Evolutionary conservation across 2,888 invertebrate genomes (phyloP), one percentile per base, ranked within the genome.

Genomic region (Rhodophaea formosa): DNA sequence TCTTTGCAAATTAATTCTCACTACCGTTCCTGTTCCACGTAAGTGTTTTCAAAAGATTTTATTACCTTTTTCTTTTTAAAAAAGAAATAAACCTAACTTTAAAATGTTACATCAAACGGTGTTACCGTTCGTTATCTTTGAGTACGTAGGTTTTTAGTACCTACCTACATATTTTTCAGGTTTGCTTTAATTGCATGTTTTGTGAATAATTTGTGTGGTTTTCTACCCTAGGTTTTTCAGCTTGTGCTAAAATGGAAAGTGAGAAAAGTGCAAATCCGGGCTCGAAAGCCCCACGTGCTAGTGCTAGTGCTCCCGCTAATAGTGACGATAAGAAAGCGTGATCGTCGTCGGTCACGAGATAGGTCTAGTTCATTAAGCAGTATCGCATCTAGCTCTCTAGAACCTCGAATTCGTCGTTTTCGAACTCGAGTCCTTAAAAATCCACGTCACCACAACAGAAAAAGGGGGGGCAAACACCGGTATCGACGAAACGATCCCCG

Each of bases 271-370:
- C n/a, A n/a, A n/a, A n/a, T n/a, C n/a, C n/a, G n/a, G n/a, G n/a
- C n/a, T n/a, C n/a, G n/a, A n/a, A n/a, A n/a, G n/a, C n/a, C n/a
- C n/a, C n/a, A n/a, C n/a, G n/a, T n/a, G n/a, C n/a, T n/a, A n/a
- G 29, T 49, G 47, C 47, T 49, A 49, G 47, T 49, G 47, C 47
- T 49, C 29, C 53, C 42, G 53, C 39, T 53, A 32, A 42, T 42
- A 53, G 43, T 23, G 53, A 16, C 39, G 3, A 23, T 39, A 29
- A 29, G 14, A 49, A 49, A 32, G 16, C 16, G 45, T 45, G 17
- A 3, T 45, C 45, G 45, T 45, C 45, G 17, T 45, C 45, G 16
- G 14, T 45, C 45, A 16, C 45, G 45, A 45, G 17, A 14, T 45
- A 45, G 45, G 45, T 45, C 45, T 45, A 14, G 45, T 45, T 45